phyloP scores from a whole-genome alignment of 2,797 vertebrate species.

The Amazonetta brasiliensis region DNA sequence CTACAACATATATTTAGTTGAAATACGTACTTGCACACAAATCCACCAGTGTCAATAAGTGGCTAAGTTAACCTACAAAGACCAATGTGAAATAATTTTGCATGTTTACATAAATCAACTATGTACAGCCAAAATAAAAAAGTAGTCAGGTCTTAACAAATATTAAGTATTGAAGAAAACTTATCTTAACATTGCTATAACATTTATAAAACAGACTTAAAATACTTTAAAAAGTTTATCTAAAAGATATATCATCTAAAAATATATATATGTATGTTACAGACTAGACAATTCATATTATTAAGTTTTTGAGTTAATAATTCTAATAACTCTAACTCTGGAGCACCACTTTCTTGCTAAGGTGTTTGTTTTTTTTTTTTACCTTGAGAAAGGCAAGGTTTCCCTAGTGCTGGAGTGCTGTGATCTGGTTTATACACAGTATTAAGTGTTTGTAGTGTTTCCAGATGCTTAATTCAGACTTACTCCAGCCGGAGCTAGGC shows the following conservation, averaged over 20 bases:
- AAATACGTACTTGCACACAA: neutral
- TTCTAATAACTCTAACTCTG: neutral
- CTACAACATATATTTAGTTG: rapidly evolving
- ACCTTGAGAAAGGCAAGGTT: rapidly evolving
- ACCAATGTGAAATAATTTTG: neutral
- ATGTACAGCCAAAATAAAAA: neutral
- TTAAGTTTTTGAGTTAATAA: neutral
- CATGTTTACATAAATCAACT: neutral
- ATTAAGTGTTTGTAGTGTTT: neutral
- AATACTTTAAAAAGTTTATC: neutral
- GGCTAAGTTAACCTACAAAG: neutral
- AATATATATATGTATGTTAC: too few relatives aligned
- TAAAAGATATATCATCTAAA: neutral
- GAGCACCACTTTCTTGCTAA: neutral
- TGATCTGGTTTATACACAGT: neutral
- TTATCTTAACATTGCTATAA: rapidly evolving
- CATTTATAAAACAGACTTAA: neutral
- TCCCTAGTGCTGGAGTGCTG: neutral
- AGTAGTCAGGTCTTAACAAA: neutral
- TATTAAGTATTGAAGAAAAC: neutral
- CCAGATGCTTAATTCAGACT: neutral
- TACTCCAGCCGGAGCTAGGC: neutral
- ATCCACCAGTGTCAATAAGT: rapidly evolving
- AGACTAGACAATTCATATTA: neutral
- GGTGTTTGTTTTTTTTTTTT: neutral